phyloP scores from a whole-genome alignment of 2,113 vertebrate species.

The Neogale vison region DNA sequence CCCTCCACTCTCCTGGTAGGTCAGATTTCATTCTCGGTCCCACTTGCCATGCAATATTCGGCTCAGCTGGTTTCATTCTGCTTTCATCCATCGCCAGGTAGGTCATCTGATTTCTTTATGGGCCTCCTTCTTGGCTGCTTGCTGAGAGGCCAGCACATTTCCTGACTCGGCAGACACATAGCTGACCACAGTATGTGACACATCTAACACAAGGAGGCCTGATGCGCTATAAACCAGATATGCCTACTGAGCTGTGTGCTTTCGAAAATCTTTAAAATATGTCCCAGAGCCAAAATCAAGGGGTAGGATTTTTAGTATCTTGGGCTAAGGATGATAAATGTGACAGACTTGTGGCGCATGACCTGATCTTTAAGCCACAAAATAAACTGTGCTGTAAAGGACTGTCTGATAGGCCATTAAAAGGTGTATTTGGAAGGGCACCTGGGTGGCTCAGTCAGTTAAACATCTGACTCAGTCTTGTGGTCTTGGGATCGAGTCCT shows the following conservation, averaged over 20 bases:
- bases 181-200: neutral
- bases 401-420: neutral
- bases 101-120: neutral
- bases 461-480: neutral
- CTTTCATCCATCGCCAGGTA: neutral
- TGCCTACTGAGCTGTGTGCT: neutral
- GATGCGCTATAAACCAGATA: neutral
- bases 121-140: neutral
- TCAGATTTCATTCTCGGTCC: neutral
- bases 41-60: neutral
- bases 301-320: neutral
- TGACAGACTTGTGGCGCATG: neutral
- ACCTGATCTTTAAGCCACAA: neutral
- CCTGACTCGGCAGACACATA: neutral
- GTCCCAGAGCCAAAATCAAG: neutral
- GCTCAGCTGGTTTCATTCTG: neutral
- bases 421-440: neutral
- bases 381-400: neutral
- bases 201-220: neutral
- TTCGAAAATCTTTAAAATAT: conserved; percentile 3
- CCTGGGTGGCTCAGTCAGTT: neutral
- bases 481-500: neutral
- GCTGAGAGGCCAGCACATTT: neutral
- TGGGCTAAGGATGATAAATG: conserved; percentile 9
- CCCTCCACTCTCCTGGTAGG: neutral